Conservation (phyloP, 2,888 invertebrate species). For the Oxytorus armatus region DNA sequence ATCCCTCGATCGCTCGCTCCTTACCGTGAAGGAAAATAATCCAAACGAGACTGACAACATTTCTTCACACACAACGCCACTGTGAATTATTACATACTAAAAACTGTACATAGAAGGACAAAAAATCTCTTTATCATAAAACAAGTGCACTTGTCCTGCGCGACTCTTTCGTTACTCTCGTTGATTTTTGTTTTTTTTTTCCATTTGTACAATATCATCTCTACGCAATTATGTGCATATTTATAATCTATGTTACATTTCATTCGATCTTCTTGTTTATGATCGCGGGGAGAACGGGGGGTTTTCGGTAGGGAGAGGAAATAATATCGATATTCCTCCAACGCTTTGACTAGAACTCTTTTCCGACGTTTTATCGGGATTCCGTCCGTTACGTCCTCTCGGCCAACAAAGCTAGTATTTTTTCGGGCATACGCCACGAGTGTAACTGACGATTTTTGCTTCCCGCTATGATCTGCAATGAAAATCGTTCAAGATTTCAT, state of each 20-base stretch:
- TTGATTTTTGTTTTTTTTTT: constrained; percentile 41
- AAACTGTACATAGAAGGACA: constrained; percentile 58
- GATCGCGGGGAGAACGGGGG: constrained; percentile 1
- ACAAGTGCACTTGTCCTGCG: constrained; percentile 57
- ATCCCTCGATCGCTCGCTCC: constrained; percentile 6
- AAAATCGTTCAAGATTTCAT: constrained; percentile 4
- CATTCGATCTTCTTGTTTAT: constrained; percentile 32
- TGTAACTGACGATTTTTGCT: constrained; percentile 89
- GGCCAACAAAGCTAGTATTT: constrained; percentile 76
- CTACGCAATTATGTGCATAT: constrained; percentile 72
- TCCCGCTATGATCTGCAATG: constrained; percentile 88
- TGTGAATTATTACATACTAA: constrained; percentile 27
- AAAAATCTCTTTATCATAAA: constrained; percentile 28
- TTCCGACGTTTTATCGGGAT: constrained; percentile 48
- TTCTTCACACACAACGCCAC: constrained; percentile 4
- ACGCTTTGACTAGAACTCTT: constrained; percentile 69
- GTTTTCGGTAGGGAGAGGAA: not conserved
- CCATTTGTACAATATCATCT: constrained; percentile 65
- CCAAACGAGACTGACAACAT: constrained; percentile 21
- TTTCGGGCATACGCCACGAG: constrained; percentile 88
- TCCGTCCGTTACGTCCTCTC: constrained; percentile 71
- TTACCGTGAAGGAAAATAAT: constrained; percentile 1
- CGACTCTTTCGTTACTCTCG: constrained; percentile 28
- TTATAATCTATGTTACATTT: constrained; percentile 71
- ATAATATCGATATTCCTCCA: constrained; percentile 19